A percentile compares a stretch with the other conserved stretches of the same genome.
Evolutionary conservation across 2,113 vertebrate genomes (phyloP).

Genomic region (Dasyurus viverrinus): DNA sequence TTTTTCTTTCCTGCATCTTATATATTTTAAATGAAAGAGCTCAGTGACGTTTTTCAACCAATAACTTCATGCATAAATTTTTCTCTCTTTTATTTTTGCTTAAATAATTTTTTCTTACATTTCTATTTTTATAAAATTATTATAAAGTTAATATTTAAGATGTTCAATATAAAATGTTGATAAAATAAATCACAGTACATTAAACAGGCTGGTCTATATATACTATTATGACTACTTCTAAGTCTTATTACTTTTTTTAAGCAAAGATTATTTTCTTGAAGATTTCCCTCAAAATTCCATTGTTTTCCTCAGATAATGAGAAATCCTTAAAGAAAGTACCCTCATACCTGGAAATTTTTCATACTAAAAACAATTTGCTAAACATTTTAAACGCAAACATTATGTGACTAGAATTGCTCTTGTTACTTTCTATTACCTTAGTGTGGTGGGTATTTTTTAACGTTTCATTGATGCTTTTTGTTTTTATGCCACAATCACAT

Average conservation of each 20-base stretch:
- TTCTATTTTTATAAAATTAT: slow-evolving; percentile 30
- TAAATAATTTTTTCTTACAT: slow-evolving; percentile 1
- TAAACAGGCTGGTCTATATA: neutral
- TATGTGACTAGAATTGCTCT: neutral
- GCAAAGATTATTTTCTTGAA: slow-evolving; percentile 29
- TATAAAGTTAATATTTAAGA: neutral
- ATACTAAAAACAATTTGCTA: slow-evolving; percentile 25
- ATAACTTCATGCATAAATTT: neutral
- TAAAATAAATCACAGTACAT: neutral
- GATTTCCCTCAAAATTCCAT: slow-evolving; percentile 23
- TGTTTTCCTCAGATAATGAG: slow-evolving; percentile 31
- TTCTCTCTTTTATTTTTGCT: slow-evolving; percentile 4
- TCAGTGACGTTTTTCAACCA: neutral
- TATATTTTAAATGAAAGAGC: slow-evolving; percentile 16
- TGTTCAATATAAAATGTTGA: neutral
- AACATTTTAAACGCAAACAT: slow-evolving; percentile 26
- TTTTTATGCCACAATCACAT: neutral
- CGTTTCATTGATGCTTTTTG: neutral
- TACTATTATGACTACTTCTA: slow-evolving; percentile 25
- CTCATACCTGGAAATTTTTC: neutral
- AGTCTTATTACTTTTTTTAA: slow-evolving; percentile 1
- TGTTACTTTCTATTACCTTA: slow-evolving; percentile 13
- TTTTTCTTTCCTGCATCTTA: neutral
- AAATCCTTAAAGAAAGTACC: neutral
- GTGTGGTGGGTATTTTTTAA: slow-evolving; percentile 9